Evolutionary conservation across 2,888 invertebrate species (phyloP).

Genomic region (Tiphia femorata): DNA sequence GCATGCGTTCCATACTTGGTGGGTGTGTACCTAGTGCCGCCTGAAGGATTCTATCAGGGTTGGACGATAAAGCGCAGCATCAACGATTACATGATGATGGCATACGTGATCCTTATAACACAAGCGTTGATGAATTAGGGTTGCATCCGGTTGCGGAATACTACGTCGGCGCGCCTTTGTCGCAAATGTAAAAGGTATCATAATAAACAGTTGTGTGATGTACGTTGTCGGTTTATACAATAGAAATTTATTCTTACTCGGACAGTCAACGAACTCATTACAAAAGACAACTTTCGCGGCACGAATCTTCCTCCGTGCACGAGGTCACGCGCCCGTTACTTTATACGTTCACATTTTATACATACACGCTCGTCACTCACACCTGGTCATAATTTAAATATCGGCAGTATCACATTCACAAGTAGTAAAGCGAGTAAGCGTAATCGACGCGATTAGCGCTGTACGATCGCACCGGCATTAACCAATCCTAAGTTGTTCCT

Average conservation of each 20-base stretch:
- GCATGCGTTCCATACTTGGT: constrained; percentile 48
- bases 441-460: constrained; percentile 21
- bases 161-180: no score
- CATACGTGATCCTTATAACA: constrained; percentile 45
- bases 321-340: constrained; percentile 5
- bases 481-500: no score
- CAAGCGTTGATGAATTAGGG: constrained; percentile 33
- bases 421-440: constrained; percentile 43
- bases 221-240: no score
- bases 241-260: no score
- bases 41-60: constrained; percentile 43
- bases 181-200: no score
- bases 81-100: constrained; percentile 53
- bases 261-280: neutral
- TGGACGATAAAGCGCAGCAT: constrained; percentile 46
- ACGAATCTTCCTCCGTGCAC: neutral
- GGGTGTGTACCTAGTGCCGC: constrained; percentile 36
- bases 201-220: no score
- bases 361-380: constrained; percentile 19
- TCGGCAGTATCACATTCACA: constrained; percentile 43
- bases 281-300: neutral
- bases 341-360: constrained; percentile 2
- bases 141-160: neutral
- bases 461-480: neutral
- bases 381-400: constrained; percentile 31